Evolutionary conservation across 2,888 invertebrate species (phyloP), one percentile per base, ranked within the genome.

Genomic region (Chrysodeixis includens): DNA sequence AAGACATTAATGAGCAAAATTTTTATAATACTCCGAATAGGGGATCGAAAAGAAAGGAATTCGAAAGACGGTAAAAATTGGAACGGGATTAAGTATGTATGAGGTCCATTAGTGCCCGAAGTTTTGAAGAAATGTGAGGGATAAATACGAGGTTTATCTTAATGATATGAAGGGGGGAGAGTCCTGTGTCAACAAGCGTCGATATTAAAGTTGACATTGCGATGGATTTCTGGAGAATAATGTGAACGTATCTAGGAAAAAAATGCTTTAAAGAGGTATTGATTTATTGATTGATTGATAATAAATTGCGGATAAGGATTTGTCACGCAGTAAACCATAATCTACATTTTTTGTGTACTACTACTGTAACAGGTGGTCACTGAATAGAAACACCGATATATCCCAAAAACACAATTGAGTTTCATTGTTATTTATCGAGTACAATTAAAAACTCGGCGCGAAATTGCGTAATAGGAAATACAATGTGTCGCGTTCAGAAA

Each of bases 11-110:
- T 53, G 30, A 53, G 30, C 51, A 51, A 54, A 68, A 68, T 61
- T 75, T 79, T 74, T 62, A 61, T 64, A 69, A 70, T 62, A 57
- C 54, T 20, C 7, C 16, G 8, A 69, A 59, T 70, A 51, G 51
- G 40, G 66, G 64, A 57, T 78, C 67, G 46, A 71, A 71, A 71
- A 69, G 54, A 70, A 62, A 56, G 35, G 58, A 67, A 75, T 78
- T 73, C 69, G 61, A 35, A 57, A 67, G 63, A 71, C 69, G 67
- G 69, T 73, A 76, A 80, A 79, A 74, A 76, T 75, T 74, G 65
- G 71, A 83, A 79, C 70, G 76, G 75, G 76, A 82, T 86, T 84
- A 85, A 80, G 78, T 79, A 86, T 86, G 83, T 81, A 86, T 85
- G 81, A 86, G 76, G 69, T 75, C 40, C 81, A 84, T 86, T 83